A percentile compares a stretch with the other conserved stretches of the same genome.
Conservation (phyloP, 2,888 invertebrate species). For the Labia minor region DNA sequence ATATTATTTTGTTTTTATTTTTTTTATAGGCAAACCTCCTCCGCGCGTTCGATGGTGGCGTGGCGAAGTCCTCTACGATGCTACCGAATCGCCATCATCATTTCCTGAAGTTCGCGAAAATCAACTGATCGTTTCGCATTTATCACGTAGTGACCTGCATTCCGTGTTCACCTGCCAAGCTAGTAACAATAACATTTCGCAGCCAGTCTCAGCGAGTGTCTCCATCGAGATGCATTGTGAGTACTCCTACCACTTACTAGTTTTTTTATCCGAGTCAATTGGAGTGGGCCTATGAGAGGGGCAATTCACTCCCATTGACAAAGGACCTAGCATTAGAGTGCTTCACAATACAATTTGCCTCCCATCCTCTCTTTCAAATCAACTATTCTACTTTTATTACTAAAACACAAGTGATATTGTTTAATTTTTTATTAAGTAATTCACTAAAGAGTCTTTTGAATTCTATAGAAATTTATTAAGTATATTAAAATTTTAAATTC, state of each 20-base stretch:
- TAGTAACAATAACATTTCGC: conserved; percentile 56
- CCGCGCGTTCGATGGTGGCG: conserved; percentile 68
- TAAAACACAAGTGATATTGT: too few relatives aligned
- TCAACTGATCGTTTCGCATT: conserved; percentile 37
- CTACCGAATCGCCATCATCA: conserved; percentile 36
- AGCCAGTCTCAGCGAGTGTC: conserved; percentile 53
- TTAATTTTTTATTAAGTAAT: too few relatives aligned
- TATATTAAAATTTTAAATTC: too few relatives aligned
- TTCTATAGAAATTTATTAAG: too few relatives aligned
- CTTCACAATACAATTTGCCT: too few relatives aligned
- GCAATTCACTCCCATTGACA: not conserved
- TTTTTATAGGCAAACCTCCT: conserved; percentile 53
- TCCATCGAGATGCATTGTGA: conserved; percentile 57
- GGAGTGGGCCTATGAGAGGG: not conserved
- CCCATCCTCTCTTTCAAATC: too few relatives aligned
- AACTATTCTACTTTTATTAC: too few relatives aligned
- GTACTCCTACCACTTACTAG: conserved; percentile 28
- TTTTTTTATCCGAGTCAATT: too few relatives aligned
- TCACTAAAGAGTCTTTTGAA: too few relatives aligned
- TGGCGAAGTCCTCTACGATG: conserved; percentile 52
- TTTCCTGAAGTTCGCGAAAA: conserved; percentile 29
- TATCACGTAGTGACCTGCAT: conserved; percentile 55
- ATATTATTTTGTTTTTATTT: too few relatives aligned
- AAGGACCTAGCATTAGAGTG: too few relatives aligned
- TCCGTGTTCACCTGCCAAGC: conserved; percentile 61